Percentiles rank a stretch among this genome's conserved stretches.
Conservation (phyloP, 35 echinoderm and acorn worm species). For the Acanthaster planci region DNA sequence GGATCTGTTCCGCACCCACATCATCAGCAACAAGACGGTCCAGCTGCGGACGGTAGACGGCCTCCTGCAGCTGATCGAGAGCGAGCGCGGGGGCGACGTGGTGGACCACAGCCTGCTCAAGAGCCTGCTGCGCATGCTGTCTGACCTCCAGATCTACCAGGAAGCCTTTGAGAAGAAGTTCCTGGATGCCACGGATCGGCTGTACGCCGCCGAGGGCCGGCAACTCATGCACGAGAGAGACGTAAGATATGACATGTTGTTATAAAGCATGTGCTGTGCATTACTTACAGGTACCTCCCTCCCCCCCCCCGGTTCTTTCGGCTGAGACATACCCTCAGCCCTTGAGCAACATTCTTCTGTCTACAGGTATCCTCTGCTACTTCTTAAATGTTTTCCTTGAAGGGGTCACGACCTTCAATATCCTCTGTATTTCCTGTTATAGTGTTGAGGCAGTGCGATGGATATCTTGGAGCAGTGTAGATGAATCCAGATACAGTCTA, state of each 20-base stretch:
- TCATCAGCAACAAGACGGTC: conserved; percentile 93
- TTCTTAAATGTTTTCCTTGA: too few species aligned
- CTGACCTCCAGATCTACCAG: conserved; percentile 97
- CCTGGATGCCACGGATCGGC: conserved; percentile 87
- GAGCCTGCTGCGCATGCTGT: conserved; percentile 90
- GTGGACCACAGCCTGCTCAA: conserved; percentile 93
- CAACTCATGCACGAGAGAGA: conserved; percentile 97
- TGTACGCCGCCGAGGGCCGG: conserved; percentile 93
- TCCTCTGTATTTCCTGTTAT: too few species aligned
- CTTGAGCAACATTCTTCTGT: too few species aligned
- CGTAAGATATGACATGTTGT: conserved; percentile 51
- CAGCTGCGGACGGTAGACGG: conserved; percentile 87
- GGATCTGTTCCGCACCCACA: conserved; percentile 84
- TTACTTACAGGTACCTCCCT: background rate
- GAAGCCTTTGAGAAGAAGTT: conserved; percentile 97
- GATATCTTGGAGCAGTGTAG: too few species aligned
- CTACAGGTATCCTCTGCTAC: too few species aligned
- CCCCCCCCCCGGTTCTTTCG: background rate
- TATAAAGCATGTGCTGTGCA: background rate
- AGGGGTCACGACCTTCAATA: too few species aligned
- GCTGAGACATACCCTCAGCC: too few species aligned
- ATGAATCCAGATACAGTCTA: too few species aligned
- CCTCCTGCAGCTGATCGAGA: conserved; percentile 74
- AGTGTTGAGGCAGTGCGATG: too few species aligned
- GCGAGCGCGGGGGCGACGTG: conserved; percentile 80